These are phyloP conservation scores for Muntiacus reevesi DNA, from an alignment of 2,113 vertebrate species.

Conservation along the genomic window DNA sequence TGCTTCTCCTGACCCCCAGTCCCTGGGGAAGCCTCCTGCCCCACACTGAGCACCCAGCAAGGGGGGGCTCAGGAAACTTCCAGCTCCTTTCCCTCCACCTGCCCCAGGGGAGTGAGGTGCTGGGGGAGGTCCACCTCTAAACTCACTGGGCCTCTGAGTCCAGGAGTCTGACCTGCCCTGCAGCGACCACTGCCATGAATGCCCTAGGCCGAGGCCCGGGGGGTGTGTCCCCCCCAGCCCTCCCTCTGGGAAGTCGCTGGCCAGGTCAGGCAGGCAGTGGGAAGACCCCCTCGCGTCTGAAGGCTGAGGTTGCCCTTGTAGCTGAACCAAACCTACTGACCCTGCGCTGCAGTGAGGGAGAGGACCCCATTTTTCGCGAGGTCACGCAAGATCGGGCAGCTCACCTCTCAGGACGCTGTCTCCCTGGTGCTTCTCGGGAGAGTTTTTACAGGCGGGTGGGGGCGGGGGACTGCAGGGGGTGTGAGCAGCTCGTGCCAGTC, in stretches of 20 bases:
- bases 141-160: neutral
- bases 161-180: neutral
- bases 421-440: neutral
- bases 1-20: neutral
- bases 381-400: neutral
- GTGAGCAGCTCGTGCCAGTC: neutral
- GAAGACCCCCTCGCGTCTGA: neutral
- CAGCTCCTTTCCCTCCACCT: neutral
- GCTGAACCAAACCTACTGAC: neutral
- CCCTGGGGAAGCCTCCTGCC: too few relatives aligned
- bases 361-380: rapidly evolving
- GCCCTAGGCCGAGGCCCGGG: neutral
- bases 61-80: neutral
- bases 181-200: too few relatives aligned
- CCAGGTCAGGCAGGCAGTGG: neutral
- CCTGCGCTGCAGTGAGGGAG: neutral
- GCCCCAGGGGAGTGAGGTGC: neutral
- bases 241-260: neutral
- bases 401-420: neutral
- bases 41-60: neutral
- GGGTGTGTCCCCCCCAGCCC: rapidly evolving
- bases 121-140: neutral
- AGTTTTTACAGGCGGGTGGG: neutral
- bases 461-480: neutral
- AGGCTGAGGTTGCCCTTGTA: neutral